Base-by-base conservation (phyloP, 2,113 vertebrate genomes). In the Nymphicus hollandicus region DNA sequence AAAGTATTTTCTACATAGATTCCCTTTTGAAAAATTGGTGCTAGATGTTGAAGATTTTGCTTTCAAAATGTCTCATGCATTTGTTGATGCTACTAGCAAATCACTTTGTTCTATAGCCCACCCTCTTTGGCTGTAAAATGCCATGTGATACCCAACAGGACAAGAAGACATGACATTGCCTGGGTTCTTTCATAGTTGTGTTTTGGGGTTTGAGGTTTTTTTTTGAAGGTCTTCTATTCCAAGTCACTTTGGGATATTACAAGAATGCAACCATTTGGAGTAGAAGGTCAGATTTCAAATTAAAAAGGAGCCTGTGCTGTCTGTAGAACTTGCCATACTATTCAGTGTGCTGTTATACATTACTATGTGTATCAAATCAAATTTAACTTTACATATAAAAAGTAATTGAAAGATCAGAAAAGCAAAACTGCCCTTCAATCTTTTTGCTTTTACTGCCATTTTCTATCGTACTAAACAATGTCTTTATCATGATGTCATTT, bases 381-480 rank as follows among this genome's bases (percentile, higher is more conserved):
- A 90, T 93, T 71, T 79, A 79, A 84, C 64, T 81, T 71, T 33
- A 81, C 56, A 64, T 29, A 91, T 78, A 17, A 64, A 83, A 79
- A 78, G 61, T 91, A 93, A 97, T 58, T 69, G 83, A 94, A 89
- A n/a, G 56, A 86, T 91, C 76, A 61, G 87, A 90, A 94, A 92
- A 84, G 52, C 69, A 79, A 92, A 92, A 49, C 55, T 95, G 80
- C 10, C 76, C 92, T 96, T 96, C 95, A 96, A 94, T 88, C 83
- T 81, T 96, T 91, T 94, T 94, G 90, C 90, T 81, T 86, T 96
- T 93, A 94, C 69, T 88, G 92, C 73, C 55, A 81, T 81, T 92
- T 93, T 94, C 81, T 78, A 17, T 93, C 91, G 70, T 94, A 63
- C 80, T 96, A 96, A 90, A 93, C 83, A 86, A 78, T 81, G 83